Base-by-base conservation (phyloP, 2,888 invertebrate genomes). In the Melanostoma mellinum region DNA sequence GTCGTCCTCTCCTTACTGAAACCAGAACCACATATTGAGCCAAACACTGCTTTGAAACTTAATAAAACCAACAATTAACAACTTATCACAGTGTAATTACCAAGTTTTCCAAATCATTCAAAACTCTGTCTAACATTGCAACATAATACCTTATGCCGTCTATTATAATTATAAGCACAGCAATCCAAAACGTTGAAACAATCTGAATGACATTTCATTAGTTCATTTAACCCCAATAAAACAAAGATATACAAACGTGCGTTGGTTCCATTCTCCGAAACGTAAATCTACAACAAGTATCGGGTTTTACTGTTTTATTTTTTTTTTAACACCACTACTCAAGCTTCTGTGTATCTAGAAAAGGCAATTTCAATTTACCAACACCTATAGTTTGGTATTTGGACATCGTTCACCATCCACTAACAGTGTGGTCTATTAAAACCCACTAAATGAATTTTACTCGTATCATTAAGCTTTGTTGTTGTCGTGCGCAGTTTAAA, bases 151-250 rank as follows among this genome's bases (percentile, higher is more conserved):
- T 10, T 9, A 6, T 35, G 3, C 10, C 36, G 10, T 6, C 36
- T 33, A 32, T 38, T 52, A 67, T 40, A 40, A 20, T 20, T 32
- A 52, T 20, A 42, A 33, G 33, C 44, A 33, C 38, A 9, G 42
- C 32, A 42, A 53, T 42, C 38, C 35, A 33, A 63, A 50, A 38
- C 63, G 32, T 63, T 38, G 9, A 44, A 36, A 61, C 20, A 63
- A 32, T 46, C 1, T 68, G 20, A 60, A 61, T 30, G 38, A 73
- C 68, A 78, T 78, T 82, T 82, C 68, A 82, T 82, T 82, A 78
- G 77, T 73, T 82, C 20, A 82, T 73, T 82, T 82, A 82, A 82
- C 82, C 82, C 78, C 82, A 82, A 82, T 82, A 82, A 82, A 82
- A 63, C 50, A 33, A 61, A 72, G 46, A 46, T 35, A 78, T 32